phyloP scores from a whole-genome alignment of 2,797 vertebrate genomes.

The Carapus acus region DNA sequence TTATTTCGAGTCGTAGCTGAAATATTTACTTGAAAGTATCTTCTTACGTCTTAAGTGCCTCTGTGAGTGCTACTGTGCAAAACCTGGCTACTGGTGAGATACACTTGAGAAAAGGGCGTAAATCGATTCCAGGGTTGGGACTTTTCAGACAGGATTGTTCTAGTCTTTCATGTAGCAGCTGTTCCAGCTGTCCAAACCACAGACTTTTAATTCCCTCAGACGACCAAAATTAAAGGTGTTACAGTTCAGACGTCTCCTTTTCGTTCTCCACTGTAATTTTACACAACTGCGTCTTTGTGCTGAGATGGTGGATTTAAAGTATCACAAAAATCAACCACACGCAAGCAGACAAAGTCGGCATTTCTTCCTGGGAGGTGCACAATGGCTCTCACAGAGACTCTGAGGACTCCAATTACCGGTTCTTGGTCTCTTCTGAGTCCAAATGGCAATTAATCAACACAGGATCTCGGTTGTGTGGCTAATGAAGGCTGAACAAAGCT shows the following conservation, averaged over 20 bases:
- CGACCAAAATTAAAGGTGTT: neutral
- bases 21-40: too few relatives aligned
- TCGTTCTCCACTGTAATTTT: neutral
- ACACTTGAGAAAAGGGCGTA: too few relatives aligned
- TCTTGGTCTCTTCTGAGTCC: constrained; percentile 1
- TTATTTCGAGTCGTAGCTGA: too few relatives aligned
- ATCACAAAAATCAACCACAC: neutral
- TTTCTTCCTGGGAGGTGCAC: neutral
- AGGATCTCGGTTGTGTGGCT: neutral
- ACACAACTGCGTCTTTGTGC: neutral
- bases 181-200: neutral
- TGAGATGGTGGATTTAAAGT: neutral
- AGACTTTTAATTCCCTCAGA: neutral
- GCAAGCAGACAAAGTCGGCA: neutral
- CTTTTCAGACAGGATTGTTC: neutral
- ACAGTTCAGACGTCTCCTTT: neutral
- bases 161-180: neutral
- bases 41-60: too few relatives aligned
- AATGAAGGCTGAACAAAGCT: neutral
- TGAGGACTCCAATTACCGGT: neutral
- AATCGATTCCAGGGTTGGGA: too few relatives aligned
- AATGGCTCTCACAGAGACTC: neutral
- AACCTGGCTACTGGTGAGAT: too few relatives aligned
- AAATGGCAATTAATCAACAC: neutral
- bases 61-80: too few relatives aligned